These are phyloP conservation scores for Acomys russatus DNA, from an alignment of 2,797 vertebrate species.

Conservation along the genomic window DNA sequence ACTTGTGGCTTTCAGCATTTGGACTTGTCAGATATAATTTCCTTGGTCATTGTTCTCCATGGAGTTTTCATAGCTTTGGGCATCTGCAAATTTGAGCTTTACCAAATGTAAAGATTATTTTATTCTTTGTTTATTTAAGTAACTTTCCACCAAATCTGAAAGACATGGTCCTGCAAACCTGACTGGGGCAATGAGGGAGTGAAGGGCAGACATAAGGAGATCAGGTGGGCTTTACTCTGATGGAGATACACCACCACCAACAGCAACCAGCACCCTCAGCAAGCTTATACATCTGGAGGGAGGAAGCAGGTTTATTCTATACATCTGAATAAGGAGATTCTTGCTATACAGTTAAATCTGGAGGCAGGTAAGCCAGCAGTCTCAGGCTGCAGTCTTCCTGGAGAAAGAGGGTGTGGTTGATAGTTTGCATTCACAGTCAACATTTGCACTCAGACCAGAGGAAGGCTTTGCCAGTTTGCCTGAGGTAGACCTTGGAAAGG, in stretches of 20 bases:
- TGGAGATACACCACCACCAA: not conserved
- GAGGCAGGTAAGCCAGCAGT: not conserved
- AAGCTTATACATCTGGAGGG: not conserved
- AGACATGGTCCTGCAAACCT: not conserved
- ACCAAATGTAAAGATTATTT: not conserved
- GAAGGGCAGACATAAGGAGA: not conserved
- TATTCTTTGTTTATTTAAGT: conserved; percentile 1
- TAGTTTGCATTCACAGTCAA: not conserved
- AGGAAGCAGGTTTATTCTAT: not conserved
- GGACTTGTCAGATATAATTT: not conserved
- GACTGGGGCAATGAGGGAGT: not conserved
- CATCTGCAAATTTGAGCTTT: conserved; percentile 4
- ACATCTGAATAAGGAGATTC: not conserved
- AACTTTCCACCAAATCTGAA: not conserved
- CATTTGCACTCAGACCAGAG: not conserved
- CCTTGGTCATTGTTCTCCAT: not conserved
- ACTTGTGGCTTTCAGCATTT: not conserved
- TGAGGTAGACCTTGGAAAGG: not conserved
- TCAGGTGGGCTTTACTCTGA: not conserved
- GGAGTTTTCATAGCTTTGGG: not conserved
- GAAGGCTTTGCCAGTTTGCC: not conserved
- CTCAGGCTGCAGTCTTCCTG: not conserved
- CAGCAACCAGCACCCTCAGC: not conserved
- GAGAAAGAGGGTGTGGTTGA: not conserved
- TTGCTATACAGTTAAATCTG: not conserved